Conservation (phyloP, 2,113 vertebrate genomes). For the Prochilodus magdalenae region DNA sequence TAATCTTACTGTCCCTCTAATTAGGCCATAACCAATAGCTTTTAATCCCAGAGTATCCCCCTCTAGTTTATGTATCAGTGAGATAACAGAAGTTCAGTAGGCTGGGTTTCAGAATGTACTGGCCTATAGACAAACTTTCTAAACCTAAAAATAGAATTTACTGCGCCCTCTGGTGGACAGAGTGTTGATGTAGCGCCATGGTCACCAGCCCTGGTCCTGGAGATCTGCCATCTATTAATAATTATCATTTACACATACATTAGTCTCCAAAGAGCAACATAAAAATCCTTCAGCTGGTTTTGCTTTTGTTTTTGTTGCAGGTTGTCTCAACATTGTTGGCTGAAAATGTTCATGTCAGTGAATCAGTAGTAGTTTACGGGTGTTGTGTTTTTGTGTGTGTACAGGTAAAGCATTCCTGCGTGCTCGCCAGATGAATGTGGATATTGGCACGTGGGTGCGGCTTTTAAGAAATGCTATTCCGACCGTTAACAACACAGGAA, state of each 20-base stretch:
- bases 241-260: no score
- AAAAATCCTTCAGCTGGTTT: no score
- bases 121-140: neutral
- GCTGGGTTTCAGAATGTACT: neutral
- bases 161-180: constrained; percentile 26
- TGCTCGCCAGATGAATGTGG: constrained; percentile 89
- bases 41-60: no score
- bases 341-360: neutral
- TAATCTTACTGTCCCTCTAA: no score
- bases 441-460: constrained; percentile 88
- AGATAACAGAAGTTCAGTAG: no score
- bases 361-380: neutral
- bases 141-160: neutral
- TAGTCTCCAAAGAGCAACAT: no score
- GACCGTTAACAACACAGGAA: constrained; percentile 77
- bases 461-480: constrained; percentile 86
- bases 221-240: no score
- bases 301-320: no score
- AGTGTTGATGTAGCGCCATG: neutral
- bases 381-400: constrained; percentile 23
- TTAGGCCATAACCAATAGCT: no score
- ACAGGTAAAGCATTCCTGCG: constrained; percentile 86
- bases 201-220: no score
- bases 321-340: no score
- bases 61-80: no score